Evolutionary conservation across 2,888 invertebrate species (phyloP).

Genomic region (Omphaloscelis lunosa): DNA sequence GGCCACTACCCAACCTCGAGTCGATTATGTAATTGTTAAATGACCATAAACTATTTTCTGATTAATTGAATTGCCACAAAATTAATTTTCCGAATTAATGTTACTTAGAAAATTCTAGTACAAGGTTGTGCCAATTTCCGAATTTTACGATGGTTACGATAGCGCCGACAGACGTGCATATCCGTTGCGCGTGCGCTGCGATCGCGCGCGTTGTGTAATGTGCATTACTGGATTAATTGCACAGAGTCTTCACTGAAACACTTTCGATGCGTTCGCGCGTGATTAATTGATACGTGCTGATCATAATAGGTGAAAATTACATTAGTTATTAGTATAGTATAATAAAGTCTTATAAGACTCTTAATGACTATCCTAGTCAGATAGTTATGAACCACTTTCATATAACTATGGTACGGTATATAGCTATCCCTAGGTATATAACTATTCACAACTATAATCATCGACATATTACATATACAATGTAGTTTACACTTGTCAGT

Average conservation of each 20-base stretch:
- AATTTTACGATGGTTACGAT: slow-evolving; percentile 34
- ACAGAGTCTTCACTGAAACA: slow-evolving; percentile 19
- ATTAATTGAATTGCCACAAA: neutral
- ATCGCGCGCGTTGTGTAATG: slow-evolving; percentile 48
- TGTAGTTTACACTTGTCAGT: neutral
- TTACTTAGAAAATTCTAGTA: slow-evolving; percentile 38
- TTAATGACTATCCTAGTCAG: no score
- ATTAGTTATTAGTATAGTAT: neutral
- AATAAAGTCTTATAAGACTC: slow-evolving; percentile 3
- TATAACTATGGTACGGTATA: no score
- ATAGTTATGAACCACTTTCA: no score
- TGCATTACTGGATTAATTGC: slow-evolving; percentile 51
- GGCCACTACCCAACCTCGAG: neutral
- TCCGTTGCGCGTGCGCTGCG: slow-evolving; percentile 54
- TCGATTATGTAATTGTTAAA: slow-evolving; percentile 14
- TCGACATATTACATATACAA: no score
- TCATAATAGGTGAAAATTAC: slow-evolving; percentile 25
- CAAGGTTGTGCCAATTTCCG: slow-evolving; percentile 47
- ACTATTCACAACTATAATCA: no score
- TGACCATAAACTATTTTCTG: slow-evolving; percentile 26
- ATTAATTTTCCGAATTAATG: slow-evolving; percentile 5
- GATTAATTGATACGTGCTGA: slow-evolving; percentile 17
- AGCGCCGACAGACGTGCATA: slow-evolving; percentile 45
- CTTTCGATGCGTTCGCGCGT: slow-evolving; percentile 45
- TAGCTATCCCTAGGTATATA: no score